Base-by-base conservation (phyloP, 2,797 vertebrate species). In the Acanthopagrus latus region DNA sequence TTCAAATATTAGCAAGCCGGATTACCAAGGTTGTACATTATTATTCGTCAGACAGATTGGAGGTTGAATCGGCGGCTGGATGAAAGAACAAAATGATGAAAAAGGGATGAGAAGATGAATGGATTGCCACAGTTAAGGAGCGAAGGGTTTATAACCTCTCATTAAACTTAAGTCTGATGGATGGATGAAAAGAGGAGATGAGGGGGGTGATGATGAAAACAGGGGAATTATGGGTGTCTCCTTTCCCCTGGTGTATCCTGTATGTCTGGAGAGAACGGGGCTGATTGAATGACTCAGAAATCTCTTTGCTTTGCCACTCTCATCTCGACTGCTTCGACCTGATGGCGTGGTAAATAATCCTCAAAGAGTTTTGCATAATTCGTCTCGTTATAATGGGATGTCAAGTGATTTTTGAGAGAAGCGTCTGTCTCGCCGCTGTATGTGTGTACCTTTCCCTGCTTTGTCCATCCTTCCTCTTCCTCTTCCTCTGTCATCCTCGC, bases 101-200 rank as follows among this genome's bases (percentile, higher is more conserved):
- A 88, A 87, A 81, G 51, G 82, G 65, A 88, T 86, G 82, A 86
- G 83, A 60, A 88, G 90, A 91, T 91, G 86, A 93, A 93, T 90
- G 83, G 73, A 87, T 76, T 55, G 66, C 52, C 54, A 51, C 62
- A 8, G 73, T 62, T 76, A 74, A 84, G 76, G 89, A 85, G 85
- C 69, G 67, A 71, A 74, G 76, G 70, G 82, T 90, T 86, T 74
- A 76, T 91, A 88, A 89, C 90, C 89, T 87, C 87, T 90, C 84
- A 91, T 93, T 92, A 92, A 86, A 86, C 71, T 43, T 60, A 70
- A 80, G 78, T 85, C 88, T 87, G 87, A 91, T 86, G 81, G 88
- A 91, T 91, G 84, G 86, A 91, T 92, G 78, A 82, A 88, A 88
- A 76, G 83, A 86, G 64, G 71, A 76, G 79, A 70, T 59, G 57